Percentiles rank a stretch among this genome's conserved stretches.
phyloP scores from a whole-genome alignment of 2,797 vertebrate species.

The Notolepis coatsorum region DNA sequence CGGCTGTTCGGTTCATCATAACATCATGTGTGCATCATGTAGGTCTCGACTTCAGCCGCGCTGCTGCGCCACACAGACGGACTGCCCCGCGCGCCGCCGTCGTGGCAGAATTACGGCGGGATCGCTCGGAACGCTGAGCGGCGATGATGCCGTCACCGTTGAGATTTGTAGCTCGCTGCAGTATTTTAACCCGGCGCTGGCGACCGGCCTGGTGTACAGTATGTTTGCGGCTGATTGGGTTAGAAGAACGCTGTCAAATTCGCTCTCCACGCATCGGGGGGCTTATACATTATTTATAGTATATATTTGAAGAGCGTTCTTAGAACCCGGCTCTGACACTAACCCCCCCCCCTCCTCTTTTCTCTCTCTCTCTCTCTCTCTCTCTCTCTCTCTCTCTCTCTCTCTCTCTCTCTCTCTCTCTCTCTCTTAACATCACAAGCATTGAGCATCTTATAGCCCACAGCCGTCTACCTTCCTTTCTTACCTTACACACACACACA shows the following conservation, averaged over 20 bases:
- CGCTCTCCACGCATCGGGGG: slow-evolving; percentile 52
- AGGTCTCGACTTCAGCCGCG: too few species aligned
- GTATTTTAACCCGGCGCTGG: slow-evolving; percentile 39
- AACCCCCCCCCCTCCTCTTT: slow-evolving; percentile 33
- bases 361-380: slow-evolving; percentile 11
- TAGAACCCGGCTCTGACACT: slow-evolving; percentile 66
- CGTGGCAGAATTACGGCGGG: slow-evolving; percentile 9
- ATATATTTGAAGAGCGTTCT: slow-evolving; percentile 78
- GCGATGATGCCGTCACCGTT: too few species aligned
- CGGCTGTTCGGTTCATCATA: too few species aligned
- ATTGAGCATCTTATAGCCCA: too few species aligned
- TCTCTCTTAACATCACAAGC: too few species aligned
- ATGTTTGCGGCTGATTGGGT: slow-evolving; percentile 63
- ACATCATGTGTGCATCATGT: too few species aligned
- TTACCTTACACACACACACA: slow-evolving; percentile 11
- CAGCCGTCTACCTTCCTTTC: too few species aligned
- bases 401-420: too few species aligned
- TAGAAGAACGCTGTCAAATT: slow-evolving; percentile 61
- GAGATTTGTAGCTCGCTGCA: slow-evolving; percentile 44
- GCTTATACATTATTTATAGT: slow-evolving; percentile 67
- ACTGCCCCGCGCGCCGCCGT: too few species aligned
- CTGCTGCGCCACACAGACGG: too few species aligned
- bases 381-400: not conserved
- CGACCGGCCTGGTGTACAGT: slow-evolving; percentile 47
- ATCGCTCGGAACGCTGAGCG: slow-evolving; percentile 34